Base-by-base conservation (phyloP, 1,140 invertebrate species). In the Pogonus chalceus region DNA sequence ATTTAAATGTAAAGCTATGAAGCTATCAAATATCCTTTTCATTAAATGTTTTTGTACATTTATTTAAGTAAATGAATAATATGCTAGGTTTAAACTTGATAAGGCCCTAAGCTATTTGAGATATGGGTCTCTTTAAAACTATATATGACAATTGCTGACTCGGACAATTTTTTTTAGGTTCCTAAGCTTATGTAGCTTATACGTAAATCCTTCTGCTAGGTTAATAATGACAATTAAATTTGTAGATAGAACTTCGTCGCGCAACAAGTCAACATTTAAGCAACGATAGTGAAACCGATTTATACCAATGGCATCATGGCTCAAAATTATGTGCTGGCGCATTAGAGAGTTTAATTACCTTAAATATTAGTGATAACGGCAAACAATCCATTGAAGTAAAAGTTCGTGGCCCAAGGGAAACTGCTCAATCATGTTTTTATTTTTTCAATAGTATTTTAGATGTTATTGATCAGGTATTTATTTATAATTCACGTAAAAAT, bases 281-380 rank as follows among this genome's bases (percentile, higher is more conserved):
- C 20, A 63, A 61, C 50, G 85, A 84, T 60, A 72, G 72, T 46
- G 75, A 78, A 51, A 77, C 75, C 35, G 87, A 90, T 69, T 69
- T 92, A 10, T 85, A 87, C 59, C 88, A 91, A 65, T 92, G 88
- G 87, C 80, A 79, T 66, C 74, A 82, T 51, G 87, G 86, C 14
- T 85, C 83, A n/a, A 89, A 89, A 68, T 76, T 88, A 51, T 85
- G 81, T 61, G 80, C 81, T 50, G 82, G 83, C 1, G 74, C 78
- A 26, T 74, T 88, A 49, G 87, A 91, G 68, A 82, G 83, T 54
- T 71, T 90, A 20, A 71, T 90, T 12, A 85, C 82, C 9, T 72
- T 90, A 56, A 79, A 82, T 57, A 76, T 81, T 51, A 77, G 80
- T 56, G 69, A 75, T 37, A 57, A 60, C 26, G 56, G 60, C 2